These are phyloP conservation scores for Neofelis nebulosa DNA, from an alignment of 2,113 vertebrate genomes.

Conservation along the genomic window DNA sequence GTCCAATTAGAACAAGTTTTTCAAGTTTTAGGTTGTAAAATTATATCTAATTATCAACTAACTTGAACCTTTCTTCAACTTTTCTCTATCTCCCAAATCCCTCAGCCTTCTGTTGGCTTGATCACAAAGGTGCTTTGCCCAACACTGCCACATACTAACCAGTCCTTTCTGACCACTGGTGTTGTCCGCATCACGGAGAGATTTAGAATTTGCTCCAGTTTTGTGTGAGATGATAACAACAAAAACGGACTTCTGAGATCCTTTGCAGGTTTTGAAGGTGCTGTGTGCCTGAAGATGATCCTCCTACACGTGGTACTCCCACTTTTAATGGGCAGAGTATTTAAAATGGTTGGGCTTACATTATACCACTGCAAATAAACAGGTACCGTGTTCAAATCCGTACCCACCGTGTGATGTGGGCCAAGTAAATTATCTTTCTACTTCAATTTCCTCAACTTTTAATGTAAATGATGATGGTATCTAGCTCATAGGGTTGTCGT, in stretches of 20 bases:
- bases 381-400: background rate
- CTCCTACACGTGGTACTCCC: background rate
- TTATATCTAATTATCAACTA: slow-evolving; percentile 32
- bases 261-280: background rate
- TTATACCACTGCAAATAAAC: background rate
- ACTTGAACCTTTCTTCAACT: slow-evolving; percentile 19
- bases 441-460: background rate
- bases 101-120: background rate
- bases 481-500: background rate
- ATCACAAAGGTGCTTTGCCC: background rate
- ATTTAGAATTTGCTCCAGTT: background rate
- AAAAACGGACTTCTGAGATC: background rate
- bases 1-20: slow-evolving; percentile 30
- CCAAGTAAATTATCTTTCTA: slow-evolving; percentile 19
- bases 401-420: background rate
- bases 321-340: background rate
- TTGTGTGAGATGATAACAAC: background rate
- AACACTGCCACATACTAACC: background rate
- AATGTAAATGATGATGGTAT: background rate
- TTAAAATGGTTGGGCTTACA: slow-evolving; percentile 1
- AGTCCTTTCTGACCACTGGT: slow-evolving; percentile 2
- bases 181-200: background rate
- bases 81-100: background rate
- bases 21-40: slow-evolving; percentile 43
- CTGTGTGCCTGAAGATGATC: background rate